Evolutionary conservation across 2,888 invertebrate species (phyloP).

Genomic region (Limnephilus rhombicus): DNA sequence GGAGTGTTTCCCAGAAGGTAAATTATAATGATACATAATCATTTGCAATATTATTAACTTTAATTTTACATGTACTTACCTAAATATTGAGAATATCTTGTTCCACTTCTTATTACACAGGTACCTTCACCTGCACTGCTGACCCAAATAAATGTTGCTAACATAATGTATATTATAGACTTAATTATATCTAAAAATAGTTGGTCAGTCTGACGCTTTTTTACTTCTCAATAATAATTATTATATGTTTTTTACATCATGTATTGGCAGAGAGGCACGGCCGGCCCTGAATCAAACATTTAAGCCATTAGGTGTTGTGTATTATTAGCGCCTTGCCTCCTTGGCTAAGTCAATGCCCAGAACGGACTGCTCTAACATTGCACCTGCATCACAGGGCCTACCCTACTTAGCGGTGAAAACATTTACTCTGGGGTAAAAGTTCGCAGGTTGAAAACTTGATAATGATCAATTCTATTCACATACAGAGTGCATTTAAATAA

Average conservation of each 20-base stretch:
- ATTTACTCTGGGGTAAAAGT: neutral
- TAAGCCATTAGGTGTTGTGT: too few relatives aligned
- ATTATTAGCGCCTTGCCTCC: too few relatives aligned
- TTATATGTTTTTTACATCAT: neutral
- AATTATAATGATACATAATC: neutral
- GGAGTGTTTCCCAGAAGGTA: slow-evolving; percentile 59
- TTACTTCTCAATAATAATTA: neutral
- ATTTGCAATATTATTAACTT: neutral
- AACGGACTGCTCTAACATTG: too few relatives aligned
- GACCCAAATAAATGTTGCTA: neutral
- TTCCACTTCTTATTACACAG: neutral
- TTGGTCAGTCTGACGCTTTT: neutral
- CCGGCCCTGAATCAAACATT: too few relatives aligned
- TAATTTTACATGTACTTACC: neutral
- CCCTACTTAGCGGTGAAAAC: neutral
- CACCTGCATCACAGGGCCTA: too few relatives aligned
- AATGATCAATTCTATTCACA: neutral
- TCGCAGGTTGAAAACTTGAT: neutral
- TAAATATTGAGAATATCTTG: neutral
- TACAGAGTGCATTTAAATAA: neutral
- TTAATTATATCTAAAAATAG: neutral
- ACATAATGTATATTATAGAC: too few relatives aligned
- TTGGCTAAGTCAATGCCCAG: too few relatives aligned
- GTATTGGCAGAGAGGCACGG: neutral
- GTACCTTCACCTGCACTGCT: neutral